These are phyloP conservation scores for Drosophila jambulina DNA, from an alignment of 1,140 invertebrate genomes.

Conservation along the genomic window DNA sequence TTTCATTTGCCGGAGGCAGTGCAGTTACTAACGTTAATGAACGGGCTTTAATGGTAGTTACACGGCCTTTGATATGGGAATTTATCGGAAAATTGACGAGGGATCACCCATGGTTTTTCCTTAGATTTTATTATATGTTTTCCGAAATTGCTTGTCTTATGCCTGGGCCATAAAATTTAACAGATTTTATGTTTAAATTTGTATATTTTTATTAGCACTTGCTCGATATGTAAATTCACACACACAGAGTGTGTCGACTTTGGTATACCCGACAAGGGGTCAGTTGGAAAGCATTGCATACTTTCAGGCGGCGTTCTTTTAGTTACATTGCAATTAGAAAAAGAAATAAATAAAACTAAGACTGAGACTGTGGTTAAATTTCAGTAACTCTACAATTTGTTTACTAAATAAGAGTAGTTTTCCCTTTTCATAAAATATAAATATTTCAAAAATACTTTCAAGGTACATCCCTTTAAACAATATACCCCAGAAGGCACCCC, in stretches of 20 bases:
- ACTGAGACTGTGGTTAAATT: too few species aligned
- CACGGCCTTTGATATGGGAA: conserved; percentile 15
- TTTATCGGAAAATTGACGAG: background rate
- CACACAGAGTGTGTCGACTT: conserved; percentile 5
- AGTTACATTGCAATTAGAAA: background rate
- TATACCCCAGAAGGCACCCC: background rate
- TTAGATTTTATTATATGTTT: conserved; percentile 10
- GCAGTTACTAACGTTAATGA: conserved; percentile 33
- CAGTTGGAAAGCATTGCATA: background rate
- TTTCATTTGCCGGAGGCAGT: conserved; percentile 54
- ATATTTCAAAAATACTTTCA: background rate
- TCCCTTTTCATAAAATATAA: too few species aligned
- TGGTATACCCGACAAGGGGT: background rate
- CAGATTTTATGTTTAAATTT: conserved; percentile 79
- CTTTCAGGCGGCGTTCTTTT: background rate
- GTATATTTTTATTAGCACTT: conserved; percentile 83
- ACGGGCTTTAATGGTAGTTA: conserved; percentile 34
- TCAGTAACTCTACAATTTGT: too few species aligned
- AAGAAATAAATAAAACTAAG: background rate
- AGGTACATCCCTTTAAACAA: background rate
- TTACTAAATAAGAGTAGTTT: too few species aligned
- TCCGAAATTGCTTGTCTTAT: conserved; percentile 38
- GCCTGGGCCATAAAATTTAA: conserved; percentile 64
- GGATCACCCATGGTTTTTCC: conserved; percentile 4
- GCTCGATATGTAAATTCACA: conserved; percentile 65